Conservation (phyloP, 2,113 vertebrate species). For the Clinocottus analis region DNA sequence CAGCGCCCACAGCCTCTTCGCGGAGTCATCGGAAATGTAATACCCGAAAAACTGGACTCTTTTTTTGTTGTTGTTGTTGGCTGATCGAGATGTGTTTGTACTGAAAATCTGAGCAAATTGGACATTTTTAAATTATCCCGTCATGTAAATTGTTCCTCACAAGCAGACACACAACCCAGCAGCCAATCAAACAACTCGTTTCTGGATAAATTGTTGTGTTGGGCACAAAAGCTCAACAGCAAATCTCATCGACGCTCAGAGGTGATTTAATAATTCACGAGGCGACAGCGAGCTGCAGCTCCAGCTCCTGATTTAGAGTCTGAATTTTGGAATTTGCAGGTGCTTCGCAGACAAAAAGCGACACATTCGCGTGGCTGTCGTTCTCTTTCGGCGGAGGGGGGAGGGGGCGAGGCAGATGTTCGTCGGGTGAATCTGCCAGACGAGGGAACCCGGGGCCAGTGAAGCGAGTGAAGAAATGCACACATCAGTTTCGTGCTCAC, state of each 20-base stretch:
- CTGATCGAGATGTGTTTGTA: too few relatives aligned
- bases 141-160: constrained; percentile 20
- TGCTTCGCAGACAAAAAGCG: constrained; percentile 39
- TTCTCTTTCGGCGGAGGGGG: not conserved
- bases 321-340: constrained; percentile 34
- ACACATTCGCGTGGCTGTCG: constrained; percentile 45
- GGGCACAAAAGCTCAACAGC: constrained; percentile 26
- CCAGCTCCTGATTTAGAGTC: constrained; percentile 39
- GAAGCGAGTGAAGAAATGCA: constrained; percentile 53
- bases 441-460: constrained; percentile 48
- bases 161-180: constrained; percentile 14
- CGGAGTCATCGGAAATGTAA: constrained; percentile 31
- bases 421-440: constrained; percentile 57
- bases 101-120: constrained; percentile 12
- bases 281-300: constrained; percentile 9
- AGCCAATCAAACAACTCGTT: constrained; percentile 28
- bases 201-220: constrained; percentile 19
- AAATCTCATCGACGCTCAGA: constrained; percentile 44
- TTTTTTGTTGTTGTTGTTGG: too few relatives aligned
- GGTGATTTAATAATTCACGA: constrained; percentile 40
- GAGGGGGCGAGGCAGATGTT: constrained; percentile 58
- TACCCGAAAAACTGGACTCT: constrained; percentile 15
- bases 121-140: constrained; percentile 26
- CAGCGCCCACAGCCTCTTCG: constrained; percentile 25
- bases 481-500: constrained; percentile 50